A percentile compares a stretch with the other conserved stretches of the same genome.
Evolutionary conservation across 1,140 invertebrate genomes (phyloP).

Genomic region (Polypedilum vanderplanki): DNA sequence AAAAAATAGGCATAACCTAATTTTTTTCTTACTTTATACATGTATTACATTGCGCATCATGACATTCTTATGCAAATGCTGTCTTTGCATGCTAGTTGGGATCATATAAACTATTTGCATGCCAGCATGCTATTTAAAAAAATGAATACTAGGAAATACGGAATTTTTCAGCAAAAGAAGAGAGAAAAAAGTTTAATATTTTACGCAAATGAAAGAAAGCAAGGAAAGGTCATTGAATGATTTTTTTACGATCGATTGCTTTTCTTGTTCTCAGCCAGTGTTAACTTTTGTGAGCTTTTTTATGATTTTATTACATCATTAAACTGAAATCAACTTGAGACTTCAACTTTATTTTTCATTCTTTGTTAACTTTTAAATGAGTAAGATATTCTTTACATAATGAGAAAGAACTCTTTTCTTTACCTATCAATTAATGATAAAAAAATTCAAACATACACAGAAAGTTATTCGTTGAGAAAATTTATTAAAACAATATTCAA

Average conservation of each 20-base stretch:
- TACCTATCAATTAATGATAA: too few species aligned
- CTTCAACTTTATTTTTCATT: background rate
- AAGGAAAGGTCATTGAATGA: constrained; percentile 24
- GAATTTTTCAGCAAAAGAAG: background rate
- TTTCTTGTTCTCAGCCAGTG: background rate
- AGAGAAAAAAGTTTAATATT: background rate
- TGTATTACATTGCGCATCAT: constrained; percentile 8
- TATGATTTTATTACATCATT: constrained; percentile 28
- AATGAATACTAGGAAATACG: background rate
- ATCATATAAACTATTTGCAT: background rate
- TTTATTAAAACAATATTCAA: too few species aligned
- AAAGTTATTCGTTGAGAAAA: too few species aligned
- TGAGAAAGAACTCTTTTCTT: too few species aligned
- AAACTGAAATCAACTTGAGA: background rate
- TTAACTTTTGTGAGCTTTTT: background rate
- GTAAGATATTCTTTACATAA: too few species aligned
- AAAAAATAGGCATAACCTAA: constrained; percentile 4
- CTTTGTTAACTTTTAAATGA: too few species aligned
- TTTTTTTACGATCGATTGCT: constrained; percentile 26
- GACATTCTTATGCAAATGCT: background rate
- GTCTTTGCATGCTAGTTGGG: background rate
- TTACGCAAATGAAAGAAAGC: background rate
- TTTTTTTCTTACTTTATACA: background rate
- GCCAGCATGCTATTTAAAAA: background rate
- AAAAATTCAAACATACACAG: too few species aligned